Evolutionary conservation across 2,113 vertebrate genomes (phyloP), one percentile per base, ranked within the genome.

Genomic region (Chauna torquata): DNA sequence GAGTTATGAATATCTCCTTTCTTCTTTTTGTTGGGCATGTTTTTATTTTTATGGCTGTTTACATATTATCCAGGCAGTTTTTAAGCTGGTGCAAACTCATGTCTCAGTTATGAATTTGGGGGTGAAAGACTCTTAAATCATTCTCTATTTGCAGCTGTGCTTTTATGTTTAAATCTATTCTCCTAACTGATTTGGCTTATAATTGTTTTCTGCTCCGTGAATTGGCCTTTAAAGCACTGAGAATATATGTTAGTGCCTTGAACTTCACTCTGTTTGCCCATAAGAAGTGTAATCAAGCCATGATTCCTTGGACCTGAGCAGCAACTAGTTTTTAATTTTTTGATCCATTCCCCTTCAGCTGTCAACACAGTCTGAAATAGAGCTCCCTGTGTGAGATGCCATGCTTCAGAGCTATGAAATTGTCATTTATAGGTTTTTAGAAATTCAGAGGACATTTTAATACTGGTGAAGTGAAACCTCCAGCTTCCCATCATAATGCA

Each of bases 271-370:
- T 72, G 59, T 93, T 86, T 95, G 86, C 94, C 86, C 71, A 57
- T 83, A 34, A 88, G 88, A 34, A 75, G 23, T 1, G 11, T 68
- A 81, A 96, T 93, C 92, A 49, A 94, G 94, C 83, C 50, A 6
- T 64, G 82, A 96, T 92, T 83, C 77, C 96, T 88, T 59, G 88
- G 90, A 88, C 94, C 82, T 19, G 82, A 96, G 92, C 80, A 68
- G 86, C 80, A 64, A 88, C 84, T 86, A 82, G 86, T 96, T 93
- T 55, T 94, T 95, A 88, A 92, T 93, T 92, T 81, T 78, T 57
- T 57, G 90, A 94, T 94, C 95, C 94, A 83, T 94, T 95, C 94
- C 88, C 92, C 38, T 92, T 95, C 94, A 93, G 85, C 90, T 93
- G 94, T 95, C 93, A 88, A 68, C 80, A 83, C 57, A 0, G 83